Base-by-base conservation (phyloP, 1,140 invertebrate species). In the Arion vulgaris region DNA sequence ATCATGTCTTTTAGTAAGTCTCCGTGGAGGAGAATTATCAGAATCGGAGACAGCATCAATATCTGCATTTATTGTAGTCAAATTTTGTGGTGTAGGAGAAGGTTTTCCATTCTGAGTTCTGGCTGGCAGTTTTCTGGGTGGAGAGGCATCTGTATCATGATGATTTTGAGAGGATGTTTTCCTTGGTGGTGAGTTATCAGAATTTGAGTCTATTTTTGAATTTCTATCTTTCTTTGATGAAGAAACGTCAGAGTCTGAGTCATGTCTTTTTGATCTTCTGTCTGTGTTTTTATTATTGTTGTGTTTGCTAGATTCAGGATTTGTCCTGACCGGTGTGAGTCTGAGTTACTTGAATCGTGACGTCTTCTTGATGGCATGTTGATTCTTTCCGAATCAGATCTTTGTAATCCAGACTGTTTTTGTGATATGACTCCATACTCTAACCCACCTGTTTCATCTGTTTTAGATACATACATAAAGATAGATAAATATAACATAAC, bases 101-200 rank as follows among this genome's bases (percentile, higher is more conserved):
- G 45, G 19, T 49, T 49, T 49, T 19, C 9, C 45, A 49, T 49
- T 49, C 45, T 49, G 45, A 19, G 9, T 49, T 73, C 51, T 80
- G 81, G 72, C 36, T 78, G 49, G 32, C 5, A 62, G 86, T 73
- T 76, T 71, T 77, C 90, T 89, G 28, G 85, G 87, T 34, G 90
- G 89, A 76, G 91, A 91, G 62, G 79, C 71, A 81, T 91, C 91
- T 73, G 86, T 88, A 75, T 87, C 84, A 85, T 87, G 83, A 51
- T 84, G 76, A 32, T 75, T 34, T 85, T 78, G 51, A 57, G 32
- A 7, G 41, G 36, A 83, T 57, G 79, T 38, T 83, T 82, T 87
- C 41, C 88, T 82, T 17, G 80, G 83, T 45, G 87, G 87, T 73
- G 87, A 88, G 75, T 83, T 68, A 77, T 89, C 85, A 80, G 87